These are phyloP conservation scores for Vultur gryphus DNA, from an alignment of 2,797 vertebrate genomes.

Conservation along the genomic window DNA sequence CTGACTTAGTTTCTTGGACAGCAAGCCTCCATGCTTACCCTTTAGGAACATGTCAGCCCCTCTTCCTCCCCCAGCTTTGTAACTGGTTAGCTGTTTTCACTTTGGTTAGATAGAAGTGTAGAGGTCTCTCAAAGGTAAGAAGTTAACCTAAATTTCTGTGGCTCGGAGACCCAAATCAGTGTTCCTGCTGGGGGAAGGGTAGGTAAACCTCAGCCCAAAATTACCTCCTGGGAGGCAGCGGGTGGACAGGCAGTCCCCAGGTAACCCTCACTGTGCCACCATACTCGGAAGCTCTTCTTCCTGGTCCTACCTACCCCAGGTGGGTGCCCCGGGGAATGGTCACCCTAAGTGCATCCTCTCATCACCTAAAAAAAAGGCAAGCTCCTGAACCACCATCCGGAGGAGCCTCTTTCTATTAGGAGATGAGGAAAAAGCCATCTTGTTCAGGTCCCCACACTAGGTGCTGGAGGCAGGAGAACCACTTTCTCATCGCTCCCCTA, in stretches of 20 bases:
- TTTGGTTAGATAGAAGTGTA: neutral
- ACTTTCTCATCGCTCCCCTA: neutral
- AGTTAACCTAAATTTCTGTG: neutral
- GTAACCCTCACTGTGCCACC: neutral
- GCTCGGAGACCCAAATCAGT: neutral
- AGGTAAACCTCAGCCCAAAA: neutral
- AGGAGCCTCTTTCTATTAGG: neutral
- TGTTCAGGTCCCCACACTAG: fast-evolving
- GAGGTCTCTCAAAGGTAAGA: neutral
- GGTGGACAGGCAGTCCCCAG: neutral
- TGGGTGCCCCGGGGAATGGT: neutral
- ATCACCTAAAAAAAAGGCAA: neutral
- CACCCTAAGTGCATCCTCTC: neutral
- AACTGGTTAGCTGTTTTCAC: neutral
- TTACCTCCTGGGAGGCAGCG: neutral
- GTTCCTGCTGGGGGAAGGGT: neutral
- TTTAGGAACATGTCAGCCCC: neutral
- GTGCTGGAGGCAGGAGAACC: neutral
- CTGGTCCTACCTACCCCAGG: neutral
- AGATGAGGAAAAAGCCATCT: neutral
- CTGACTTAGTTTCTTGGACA: neutral
- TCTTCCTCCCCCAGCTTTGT: neutral
- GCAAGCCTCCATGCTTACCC: neutral
- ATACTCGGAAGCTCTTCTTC: neutral
- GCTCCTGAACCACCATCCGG: neutral